Percentiles rank a stretch among this genome's conserved stretches.
These are phyloP conservation scores for Fulmarus glacialis DNA, from an alignment of 2,113 vertebrate species.

Conservation along the genomic window DNA sequence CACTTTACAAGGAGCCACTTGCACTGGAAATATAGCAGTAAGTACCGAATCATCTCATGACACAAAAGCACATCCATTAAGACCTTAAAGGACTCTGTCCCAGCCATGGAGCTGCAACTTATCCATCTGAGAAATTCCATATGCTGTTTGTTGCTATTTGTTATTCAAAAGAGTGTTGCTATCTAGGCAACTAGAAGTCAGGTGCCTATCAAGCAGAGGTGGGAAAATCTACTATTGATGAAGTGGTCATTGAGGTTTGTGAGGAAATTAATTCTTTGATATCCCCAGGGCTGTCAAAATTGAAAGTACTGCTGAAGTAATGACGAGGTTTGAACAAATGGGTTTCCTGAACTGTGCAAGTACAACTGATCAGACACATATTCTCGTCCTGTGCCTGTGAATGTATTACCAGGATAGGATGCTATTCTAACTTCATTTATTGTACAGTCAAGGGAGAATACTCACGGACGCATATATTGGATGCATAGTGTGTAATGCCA, in stretches of 20 bases:
- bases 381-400: not conserved
- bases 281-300: not conserved
- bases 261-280: not conserved
- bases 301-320: not conserved
- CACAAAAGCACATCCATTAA: not conserved
- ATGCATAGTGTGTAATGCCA: not conserved
- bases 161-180: not conserved
- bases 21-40: not conserved
- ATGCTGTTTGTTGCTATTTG: not conserved
- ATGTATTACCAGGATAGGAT: not conserved
- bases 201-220: not conserved
- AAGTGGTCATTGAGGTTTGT: not conserved
- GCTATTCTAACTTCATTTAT: not conserved
- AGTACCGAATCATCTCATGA: not conserved
- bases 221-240: not conserved
- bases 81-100: not conserved
- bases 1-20: not conserved
- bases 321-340: not conserved
- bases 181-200: not conserved
- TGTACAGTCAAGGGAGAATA: not conserved
- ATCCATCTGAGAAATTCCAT: not conserved
- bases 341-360: not conserved
- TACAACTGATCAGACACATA: not conserved
- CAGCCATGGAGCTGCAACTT: not conserved
- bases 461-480: fast-evolving